These are phyloP conservation scores for Anguilla obscura DNA, from an alignment of 2,797 vertebrate species.

Conservation along the genomic window DNA sequence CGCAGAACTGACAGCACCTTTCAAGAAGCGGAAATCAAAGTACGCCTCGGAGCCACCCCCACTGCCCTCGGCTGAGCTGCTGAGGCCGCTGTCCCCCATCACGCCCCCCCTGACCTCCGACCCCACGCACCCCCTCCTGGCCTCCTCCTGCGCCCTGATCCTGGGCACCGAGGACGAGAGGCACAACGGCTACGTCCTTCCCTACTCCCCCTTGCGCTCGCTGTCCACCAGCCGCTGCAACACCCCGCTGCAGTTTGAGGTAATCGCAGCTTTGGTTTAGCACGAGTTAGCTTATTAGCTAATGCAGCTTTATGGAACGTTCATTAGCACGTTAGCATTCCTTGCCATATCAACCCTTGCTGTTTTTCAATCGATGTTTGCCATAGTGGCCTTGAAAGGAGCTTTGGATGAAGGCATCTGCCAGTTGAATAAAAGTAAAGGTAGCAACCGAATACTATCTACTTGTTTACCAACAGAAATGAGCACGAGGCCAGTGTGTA, in stretches of 20 bases:
- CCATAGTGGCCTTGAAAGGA: background rate
- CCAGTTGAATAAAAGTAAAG: background rate
- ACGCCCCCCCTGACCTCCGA: slow-evolving; percentile 81
- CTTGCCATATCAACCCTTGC: background rate
- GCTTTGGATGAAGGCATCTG: background rate
- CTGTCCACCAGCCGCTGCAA: slow-evolving; percentile 93
- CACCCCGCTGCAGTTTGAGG: slow-evolving; percentile 97
- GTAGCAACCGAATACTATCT: background rate
- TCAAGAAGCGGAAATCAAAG: slow-evolving; percentile 94
- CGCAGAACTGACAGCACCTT: slow-evolving; percentile 82
- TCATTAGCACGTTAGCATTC: background rate
- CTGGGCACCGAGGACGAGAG: slow-evolving; percentile 77
- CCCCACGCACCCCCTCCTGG: slow-evolving; percentile 75
- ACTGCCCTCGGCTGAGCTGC: slow-evolving; percentile 72
- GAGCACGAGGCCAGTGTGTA: background rate
- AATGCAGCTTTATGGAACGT: background rate
- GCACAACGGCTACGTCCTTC: slow-evolving; percentile 76
- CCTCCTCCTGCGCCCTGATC: slow-evolving; percentile 74
- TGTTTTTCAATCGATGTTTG: background rate
- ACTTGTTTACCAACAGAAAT: background rate
- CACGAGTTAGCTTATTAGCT: background rate
- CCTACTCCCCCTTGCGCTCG: slow-evolving; percentile 88
- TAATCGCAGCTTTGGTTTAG: slow-evolving; percentile 52
- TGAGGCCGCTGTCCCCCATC: slow-evolving; percentile 85
- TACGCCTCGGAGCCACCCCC: slow-evolving; percentile 78